Base-by-base conservation (phyloP, 2,888 invertebrate genomes). In the Fragum sueziense region DNA sequence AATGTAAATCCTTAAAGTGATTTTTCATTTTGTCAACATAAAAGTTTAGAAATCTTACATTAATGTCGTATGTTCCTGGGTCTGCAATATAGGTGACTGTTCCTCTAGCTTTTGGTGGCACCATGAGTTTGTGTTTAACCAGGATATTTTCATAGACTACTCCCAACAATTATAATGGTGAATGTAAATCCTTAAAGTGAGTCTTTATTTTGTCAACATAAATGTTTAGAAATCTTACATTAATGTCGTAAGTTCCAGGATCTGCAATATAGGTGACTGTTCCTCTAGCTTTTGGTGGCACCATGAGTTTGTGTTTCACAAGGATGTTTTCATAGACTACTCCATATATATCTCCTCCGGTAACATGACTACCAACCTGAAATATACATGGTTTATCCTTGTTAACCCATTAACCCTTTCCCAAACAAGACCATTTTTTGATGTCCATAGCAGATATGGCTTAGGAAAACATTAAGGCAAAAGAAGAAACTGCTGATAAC, bases 321-420 rank as follows among this genome's bases (percentile, higher is more conserved):
- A 99, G 95, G 27, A 98, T 97, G 94, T 99, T 99, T 94, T 99
- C 99, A 92, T 97, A 97, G 11, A 99, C 99, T 77, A 97, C 94
- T 88, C 98, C 99, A 93, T 97, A 98, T 90, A 99, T 94, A 94
- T 99, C 99, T 79, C 99, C 99, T 59, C 99, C 99, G 73, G 99
- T 99, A 86, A 99, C 97, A 94, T 99, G 99, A 73, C 97, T 96
- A n/a, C 99, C 99, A 88, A 95, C 95, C 96, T 96, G 93, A n/a
- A n/a, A n/a, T n/a, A n/a, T n/a, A n/a, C n/a, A n/a, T n/a, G n/a
- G n/a, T n/a, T n/a, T n/a, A n/a, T n/a, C n/a, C n/a, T n/a, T n/a
- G n/a, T n/a, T n/a, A n/a, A n/a, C n/a, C n/a, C n/a, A n/a, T n/a
- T n/a, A n/a, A n/a, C n/a, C n/a, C n/a, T n/a, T n/a, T n/a, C n/a